phyloP scores from a whole-genome alignment of 2,797 vertebrate species.

The Chiroxiphia lanceolata region DNA sequence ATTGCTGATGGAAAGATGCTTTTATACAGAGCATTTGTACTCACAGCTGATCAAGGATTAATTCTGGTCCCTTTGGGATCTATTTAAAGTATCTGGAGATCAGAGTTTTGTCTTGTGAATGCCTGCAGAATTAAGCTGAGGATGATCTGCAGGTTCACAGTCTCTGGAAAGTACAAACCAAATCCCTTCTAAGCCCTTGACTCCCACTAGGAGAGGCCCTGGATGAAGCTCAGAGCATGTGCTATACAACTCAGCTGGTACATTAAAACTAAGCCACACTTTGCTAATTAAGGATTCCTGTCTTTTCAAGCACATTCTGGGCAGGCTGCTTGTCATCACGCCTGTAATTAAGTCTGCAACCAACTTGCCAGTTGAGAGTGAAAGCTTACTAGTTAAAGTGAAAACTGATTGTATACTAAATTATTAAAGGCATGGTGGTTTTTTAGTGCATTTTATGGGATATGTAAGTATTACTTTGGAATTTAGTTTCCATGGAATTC shows the following conservation, averaged over 20 bases:
- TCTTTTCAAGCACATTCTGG: background rate
- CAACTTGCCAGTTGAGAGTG: background rate
- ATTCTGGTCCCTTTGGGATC: background rate
- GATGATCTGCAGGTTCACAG: background rate
- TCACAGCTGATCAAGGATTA: background rate
- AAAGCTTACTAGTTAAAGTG: background rate
- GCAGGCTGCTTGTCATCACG: background rate
- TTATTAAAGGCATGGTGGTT: background rate
- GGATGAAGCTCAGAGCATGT: background rate
- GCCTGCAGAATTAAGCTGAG: slow-evolving; percentile 2
- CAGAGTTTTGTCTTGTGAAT: background rate
- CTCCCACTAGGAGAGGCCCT: background rate
- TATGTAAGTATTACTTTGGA: slow-evolving; percentile 3
- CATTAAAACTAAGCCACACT: background rate
- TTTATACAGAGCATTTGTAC: background rate
- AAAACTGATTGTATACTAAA: background rate
- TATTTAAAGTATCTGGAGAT: background rate
- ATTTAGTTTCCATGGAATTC: background rate
- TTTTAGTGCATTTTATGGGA: background rate
- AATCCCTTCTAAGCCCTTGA: slow-evolving; percentile 31
- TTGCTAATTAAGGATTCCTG: background rate
- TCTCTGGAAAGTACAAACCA: background rate
- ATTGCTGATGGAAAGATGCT: background rate
- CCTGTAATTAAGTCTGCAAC: background rate
- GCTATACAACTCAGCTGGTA: background rate